These are phyloP conservation scores for Perca flavescens DNA, from an alignment of 2,113 vertebrate species.

Conservation along the genomic window DNA sequence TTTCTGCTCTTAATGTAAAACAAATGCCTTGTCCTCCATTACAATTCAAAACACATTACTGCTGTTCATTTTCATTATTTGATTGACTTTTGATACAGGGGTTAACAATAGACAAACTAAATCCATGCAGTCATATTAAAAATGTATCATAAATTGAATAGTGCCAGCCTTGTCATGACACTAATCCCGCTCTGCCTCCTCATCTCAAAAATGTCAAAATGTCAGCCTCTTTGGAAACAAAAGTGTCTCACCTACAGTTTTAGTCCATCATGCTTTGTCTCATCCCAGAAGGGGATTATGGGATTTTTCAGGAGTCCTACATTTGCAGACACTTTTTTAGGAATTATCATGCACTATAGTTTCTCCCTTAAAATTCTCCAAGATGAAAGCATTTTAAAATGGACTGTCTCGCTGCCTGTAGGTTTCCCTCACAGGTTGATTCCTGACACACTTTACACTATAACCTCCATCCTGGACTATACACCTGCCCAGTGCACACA, in stretches of 20 bases:
- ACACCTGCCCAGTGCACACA: too few species aligned
- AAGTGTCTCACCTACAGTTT: not conserved
- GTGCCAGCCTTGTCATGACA: not conserved
- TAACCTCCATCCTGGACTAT: too few species aligned
- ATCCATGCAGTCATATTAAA: too few species aligned
- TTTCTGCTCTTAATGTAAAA: too few species aligned
- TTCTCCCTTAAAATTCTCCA: not conserved
- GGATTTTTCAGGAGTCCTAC: not conserved
- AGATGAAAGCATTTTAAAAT: not conserved
- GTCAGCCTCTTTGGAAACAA: not conserved
- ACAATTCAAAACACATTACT: too few species aligned
- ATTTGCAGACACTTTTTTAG: not conserved
- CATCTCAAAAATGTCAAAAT: not conserved
- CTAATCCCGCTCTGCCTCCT: not conserved
- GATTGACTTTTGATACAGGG: too few species aligned
- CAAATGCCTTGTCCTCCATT: too few species aligned
- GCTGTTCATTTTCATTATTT: too few species aligned
- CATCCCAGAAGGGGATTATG: slow-evolving; percentile 1
- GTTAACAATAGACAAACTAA: too few species aligned
- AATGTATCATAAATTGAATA: too few species aligned
- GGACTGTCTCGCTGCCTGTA: not conserved
- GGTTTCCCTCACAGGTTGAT: not conserved
- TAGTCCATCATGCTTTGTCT: not conserved
- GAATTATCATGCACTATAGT: not conserved
- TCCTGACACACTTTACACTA: too few species aligned